Evolutionary conservation across 2,113 vertebrate species (phyloP), one percentile per base, ranked within the genome.

Genomic region (Rana temporaria): DNA sequence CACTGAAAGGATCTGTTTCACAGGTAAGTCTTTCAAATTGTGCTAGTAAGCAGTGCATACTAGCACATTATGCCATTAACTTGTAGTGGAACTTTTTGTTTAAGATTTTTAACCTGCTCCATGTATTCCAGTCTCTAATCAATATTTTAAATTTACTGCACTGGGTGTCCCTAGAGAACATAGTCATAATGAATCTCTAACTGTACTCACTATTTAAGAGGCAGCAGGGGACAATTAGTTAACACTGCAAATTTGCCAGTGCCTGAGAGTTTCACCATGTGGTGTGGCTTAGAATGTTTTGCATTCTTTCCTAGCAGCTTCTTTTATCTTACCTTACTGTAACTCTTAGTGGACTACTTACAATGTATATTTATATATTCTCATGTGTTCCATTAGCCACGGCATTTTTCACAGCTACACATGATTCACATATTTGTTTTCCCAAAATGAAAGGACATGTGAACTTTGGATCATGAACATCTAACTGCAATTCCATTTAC

Each of bases 291-390:
- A 20, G 55, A 56, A 60, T 74, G 55, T 56, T 74, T 74, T 60
- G 59, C 5, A 74, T 74, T 74, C 71, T 60, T 74, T 74, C 71
- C 55, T 38, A 74, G 71, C 71, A 34, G 71, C 60, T 74, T 74
- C 20, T 60, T 74, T 59, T 74, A 74, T 20, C 26, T 38, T 38
- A 60, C 18, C 11, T 32, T 74, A 59, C n/a, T n/a, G n/a, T n/a
- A n/a, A 60, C 20, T 11, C 55, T 34, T 38, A 59, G 34, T 30
- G 60, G 26, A 48, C 42, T 48, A 48, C 42, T 48, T 48, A 48
- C 42, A 48, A 48, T 48, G 42, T 14, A 12, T 48, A 48, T 48
- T 48, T 48, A 8, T 30, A 26, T 56, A 16, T 74, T 34, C 34
- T 24, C 55, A 26, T 60, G 15, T 16, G 6, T 59, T 60, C 71